phyloP scores from a whole-genome alignment of 1,140 invertebrate genomes.

The Drosophila paulistorum region DNA sequence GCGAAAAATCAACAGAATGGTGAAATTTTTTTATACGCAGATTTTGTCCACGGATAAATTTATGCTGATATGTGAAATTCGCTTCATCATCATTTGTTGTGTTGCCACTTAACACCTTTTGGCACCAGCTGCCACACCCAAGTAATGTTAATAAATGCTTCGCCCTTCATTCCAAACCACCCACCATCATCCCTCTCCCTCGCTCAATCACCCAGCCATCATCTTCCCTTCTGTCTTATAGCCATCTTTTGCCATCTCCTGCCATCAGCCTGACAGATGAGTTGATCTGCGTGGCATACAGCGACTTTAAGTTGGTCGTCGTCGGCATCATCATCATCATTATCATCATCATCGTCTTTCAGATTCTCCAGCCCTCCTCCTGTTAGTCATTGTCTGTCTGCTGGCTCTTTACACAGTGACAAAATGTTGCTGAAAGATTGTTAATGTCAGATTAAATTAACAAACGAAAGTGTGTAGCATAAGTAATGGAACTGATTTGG shows the following conservation, averaged over 20 bases:
- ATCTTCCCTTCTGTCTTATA: neutral
- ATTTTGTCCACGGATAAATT: slow-evolving; percentile 64
- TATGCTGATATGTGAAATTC: slow-evolving; percentile 61
- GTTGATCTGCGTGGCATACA: slow-evolving; percentile 49
- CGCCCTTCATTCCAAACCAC: no score
- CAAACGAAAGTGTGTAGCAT: neutral
- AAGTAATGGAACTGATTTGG: neutral
- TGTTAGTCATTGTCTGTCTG: slow-evolving; percentile 4
- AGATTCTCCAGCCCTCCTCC: slow-evolving; percentile 22
- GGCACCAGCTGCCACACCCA: slow-evolving; percentile 57
- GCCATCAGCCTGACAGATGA: slow-evolving; percentile 47
- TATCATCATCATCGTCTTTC: neutral
- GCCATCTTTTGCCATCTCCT: slow-evolving; percentile 3
- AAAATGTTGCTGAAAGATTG: slow-evolving; percentile 1
- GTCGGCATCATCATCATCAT: slow-evolving; percentile 11
- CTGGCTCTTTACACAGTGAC: slow-evolving; percentile 8
- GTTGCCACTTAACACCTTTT: slow-evolving; percentile 64
- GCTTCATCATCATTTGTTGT: slow-evolving; percentile 75
- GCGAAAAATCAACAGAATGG: slow-evolving; percentile 45
- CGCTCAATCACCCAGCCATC: neutral
- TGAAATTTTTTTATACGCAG: slow-evolving; percentile 53
- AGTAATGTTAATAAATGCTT: slow-evolving; percentile 74
- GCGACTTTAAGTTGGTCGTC: slow-evolving; percentile 39
- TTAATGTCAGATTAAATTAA: neutral
- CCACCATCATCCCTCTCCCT: neutral